These are phyloP conservation scores for Podotricha telesiphe DNA, from an alignment of 2,888 invertebrate species.

Conservation along the genomic window DNA sequence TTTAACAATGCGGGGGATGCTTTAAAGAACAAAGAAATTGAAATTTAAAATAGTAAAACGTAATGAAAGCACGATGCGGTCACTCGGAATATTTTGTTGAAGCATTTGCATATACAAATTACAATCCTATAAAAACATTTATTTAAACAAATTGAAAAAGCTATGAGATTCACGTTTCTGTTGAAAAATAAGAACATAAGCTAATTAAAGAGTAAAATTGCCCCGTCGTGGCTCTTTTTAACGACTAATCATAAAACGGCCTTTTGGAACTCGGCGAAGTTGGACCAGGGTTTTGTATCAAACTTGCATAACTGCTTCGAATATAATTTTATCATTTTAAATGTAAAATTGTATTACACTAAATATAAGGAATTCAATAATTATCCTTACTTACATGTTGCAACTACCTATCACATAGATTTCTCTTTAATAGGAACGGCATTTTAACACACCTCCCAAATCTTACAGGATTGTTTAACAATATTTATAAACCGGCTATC, in stretches of 20 bases:
- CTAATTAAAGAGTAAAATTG: constrained; percentile 78
- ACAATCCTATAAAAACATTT: constrained; percentile 21
- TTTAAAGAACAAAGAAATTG: not conserved
- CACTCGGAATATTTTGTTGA: constrained; percentile 1
- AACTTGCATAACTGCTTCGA: constrained; percentile 57
- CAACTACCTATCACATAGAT: too few species aligned
- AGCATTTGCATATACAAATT: constrained; percentile 15
- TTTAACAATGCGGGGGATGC: not conserved
- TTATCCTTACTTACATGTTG: too few species aligned
- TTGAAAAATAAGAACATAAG: constrained; percentile 64
- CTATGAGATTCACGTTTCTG: constrained; percentile 38
- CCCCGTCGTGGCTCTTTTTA: constrained; percentile 68
- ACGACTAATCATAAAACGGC: constrained; percentile 76
- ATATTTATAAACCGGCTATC: not conserved
- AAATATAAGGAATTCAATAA: too few species aligned
- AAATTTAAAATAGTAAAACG: not conserved
- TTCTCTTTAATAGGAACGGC: too few species aligned
- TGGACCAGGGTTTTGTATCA: constrained; percentile 60
- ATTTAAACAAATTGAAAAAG: constrained; percentile 14
- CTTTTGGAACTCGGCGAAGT: constrained; percentile 69
- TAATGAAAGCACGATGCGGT: constrained; percentile 3
- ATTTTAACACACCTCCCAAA: not conserved
- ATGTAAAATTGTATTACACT: not conserved
- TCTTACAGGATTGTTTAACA: not conserved
- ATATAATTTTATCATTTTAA: constrained; percentile 49